Conservation (phyloP, 2,113 vertebrate species). For the Falcunculus frontatus region DNA sequence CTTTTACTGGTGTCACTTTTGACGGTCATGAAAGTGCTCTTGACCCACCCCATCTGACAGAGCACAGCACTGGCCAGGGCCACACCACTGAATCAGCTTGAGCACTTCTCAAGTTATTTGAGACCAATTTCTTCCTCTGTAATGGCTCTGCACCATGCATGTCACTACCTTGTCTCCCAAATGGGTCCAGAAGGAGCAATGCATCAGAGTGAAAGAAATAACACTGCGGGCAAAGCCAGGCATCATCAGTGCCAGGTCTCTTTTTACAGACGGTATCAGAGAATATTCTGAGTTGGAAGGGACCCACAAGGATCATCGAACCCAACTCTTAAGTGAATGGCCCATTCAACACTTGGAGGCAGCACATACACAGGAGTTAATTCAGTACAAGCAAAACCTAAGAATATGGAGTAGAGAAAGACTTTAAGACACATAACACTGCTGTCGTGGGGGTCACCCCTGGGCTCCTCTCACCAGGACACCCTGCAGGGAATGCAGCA, state of each 20-base stretch:
- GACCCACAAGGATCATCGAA: background rate
- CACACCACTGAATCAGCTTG: background rate
- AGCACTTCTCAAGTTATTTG: background rate
- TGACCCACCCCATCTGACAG: background rate
- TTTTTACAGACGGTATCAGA: background rate
- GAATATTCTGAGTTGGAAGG: background rate
- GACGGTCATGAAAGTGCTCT: background rate
- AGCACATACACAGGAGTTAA: background rate
- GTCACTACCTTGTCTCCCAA: background rate
- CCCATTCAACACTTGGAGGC: background rate
- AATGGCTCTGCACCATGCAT: background rate
- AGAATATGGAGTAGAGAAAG: background rate
- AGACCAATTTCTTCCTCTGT: background rate
- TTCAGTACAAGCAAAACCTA: background rate
- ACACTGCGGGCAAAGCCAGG: background rate
- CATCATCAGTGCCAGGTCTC: background rate
- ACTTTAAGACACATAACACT: rapidly evolving
- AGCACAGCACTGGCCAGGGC: background rate
- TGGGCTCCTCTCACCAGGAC: background rate
- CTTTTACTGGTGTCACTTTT: background rate
- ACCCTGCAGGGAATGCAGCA: background rate
- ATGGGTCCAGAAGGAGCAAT: background rate
- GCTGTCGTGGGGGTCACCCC: background rate
- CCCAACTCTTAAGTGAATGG: background rate
- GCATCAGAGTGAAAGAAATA: background rate